These are phyloP conservation scores for Beaufortia kweichowensis DNA, from an alignment of 2,113 vertebrate species.

Conservation along the genomic window DNA sequence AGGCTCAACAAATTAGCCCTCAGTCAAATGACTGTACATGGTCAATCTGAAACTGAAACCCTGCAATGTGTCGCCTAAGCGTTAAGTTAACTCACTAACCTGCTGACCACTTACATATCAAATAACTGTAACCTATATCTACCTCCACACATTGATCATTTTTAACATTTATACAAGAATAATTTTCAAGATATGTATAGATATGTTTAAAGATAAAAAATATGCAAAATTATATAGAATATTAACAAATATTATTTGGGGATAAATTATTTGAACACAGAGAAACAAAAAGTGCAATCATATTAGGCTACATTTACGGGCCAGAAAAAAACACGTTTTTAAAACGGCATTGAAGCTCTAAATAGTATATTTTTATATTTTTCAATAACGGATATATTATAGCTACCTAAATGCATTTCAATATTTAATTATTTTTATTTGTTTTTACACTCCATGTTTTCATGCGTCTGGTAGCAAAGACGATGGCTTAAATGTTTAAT, in stretches of 20 bases:
- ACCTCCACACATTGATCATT: neutral
- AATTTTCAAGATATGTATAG: neutral
- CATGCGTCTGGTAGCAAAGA: neutral
- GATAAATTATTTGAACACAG: neutral
- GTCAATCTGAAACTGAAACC: constrained; percentile 71
- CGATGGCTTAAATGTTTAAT: constrained; percentile 29
- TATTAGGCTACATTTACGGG: neutral
- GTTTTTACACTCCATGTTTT: constrained; percentile 8
- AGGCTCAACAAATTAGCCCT: constrained; percentile 63
- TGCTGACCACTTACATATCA: constrained; percentile 54
- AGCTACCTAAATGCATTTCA: too few species aligned
- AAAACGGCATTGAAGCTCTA: neutral
- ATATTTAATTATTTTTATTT: too few species aligned
- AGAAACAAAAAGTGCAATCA: neutral
- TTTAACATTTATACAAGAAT: neutral
- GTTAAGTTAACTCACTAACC: constrained; percentile 55
- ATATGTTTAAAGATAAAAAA: too few species aligned
- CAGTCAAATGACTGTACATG: constrained; percentile 65
- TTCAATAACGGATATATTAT: neutral
- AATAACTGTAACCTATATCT: constrained; percentile 29
- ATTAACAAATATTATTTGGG: neutral
- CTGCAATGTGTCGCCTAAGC: constrained; percentile 72
- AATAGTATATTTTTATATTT: neutral
- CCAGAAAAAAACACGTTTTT: too few species aligned
- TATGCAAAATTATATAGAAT: too few species aligned